Conservation (phyloP, 2,888 invertebrate species). For the Ariolimax columbianus region DNA sequence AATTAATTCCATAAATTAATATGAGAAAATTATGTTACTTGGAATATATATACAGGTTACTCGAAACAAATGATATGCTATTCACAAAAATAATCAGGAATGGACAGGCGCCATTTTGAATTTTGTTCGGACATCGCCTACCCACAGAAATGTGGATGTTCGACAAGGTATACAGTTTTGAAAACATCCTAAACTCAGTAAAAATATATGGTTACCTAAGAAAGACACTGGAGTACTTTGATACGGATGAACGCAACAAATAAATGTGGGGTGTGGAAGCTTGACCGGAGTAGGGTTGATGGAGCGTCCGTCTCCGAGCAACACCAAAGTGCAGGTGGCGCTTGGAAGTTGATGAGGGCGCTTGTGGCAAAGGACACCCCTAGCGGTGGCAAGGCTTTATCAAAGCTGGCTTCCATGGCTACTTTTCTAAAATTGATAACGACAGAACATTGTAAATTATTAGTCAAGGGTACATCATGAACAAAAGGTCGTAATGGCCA, state of each 20-base stretch:
- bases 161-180: neutral
- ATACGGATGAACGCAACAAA: neutral
- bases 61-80: neutral
- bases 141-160: neutral
- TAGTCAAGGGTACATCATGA: neutral
- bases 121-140: conserved; percentile 7
- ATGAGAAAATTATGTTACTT: neutral
- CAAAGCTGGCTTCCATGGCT: too few relatives aligned
- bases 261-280: neutral
- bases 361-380: conserved; percentile 58
- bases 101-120: conserved; percentile 48
- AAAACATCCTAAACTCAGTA: neutral
- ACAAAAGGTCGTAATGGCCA: neutral
- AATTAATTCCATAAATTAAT: neutral
- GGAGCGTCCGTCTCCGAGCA: conserved; percentile 48
- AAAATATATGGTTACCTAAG: neutral
- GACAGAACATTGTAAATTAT: too few relatives aligned
- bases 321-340: conserved; percentile 59
- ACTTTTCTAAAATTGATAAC: too few relatives aligned
- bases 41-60: neutral
- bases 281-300: neutral
- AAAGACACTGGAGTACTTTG: neutral
- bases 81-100: neutral
- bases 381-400: conserved; percentile 52
- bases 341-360: conserved; percentile 64